A percentile compares a stretch with the other conserved stretches of the same genome.
Conservation (phyloP, 35 echinoderm and acorn worm species). For the Stichopus chloronotus region DNA sequence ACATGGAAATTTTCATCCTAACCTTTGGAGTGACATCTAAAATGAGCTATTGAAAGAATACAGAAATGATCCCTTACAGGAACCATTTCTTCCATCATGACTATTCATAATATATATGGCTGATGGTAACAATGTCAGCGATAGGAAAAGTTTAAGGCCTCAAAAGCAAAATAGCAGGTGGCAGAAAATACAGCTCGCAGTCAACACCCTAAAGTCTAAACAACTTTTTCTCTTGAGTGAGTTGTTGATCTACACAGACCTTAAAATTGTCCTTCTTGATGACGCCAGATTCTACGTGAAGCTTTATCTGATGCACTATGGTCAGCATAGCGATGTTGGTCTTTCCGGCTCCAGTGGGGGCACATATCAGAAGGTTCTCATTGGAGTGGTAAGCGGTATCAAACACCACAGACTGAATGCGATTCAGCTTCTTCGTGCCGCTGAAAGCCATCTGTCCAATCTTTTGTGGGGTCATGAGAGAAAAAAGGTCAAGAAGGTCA, state of each 20-base stretch:
- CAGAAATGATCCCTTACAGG: no score
- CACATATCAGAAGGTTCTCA: constrained; percentile 93
- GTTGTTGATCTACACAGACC: constrained; percentile 44
- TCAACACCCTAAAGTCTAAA: no score
- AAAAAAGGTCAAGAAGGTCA: background rate
- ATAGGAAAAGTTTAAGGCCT: no score
- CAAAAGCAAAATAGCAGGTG: no score
- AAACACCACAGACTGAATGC: constrained; percentile 87
- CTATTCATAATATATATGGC: no score
- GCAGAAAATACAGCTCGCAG: no score
- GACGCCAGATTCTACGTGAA: constrained; percentile 85
- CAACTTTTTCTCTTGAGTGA: no score
- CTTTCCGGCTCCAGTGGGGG: constrained; percentile 93
- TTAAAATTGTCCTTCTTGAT: constrained; percentile 97
- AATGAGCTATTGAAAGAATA: no score
- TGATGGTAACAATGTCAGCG: no score
- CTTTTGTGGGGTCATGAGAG: background rate
- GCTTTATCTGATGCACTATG: constrained; percentile 82
- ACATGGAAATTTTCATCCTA: no score
- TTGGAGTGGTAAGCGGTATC: constrained; percentile 90
- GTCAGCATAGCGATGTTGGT: constrained; percentile 99
- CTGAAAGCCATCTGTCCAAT: constrained; percentile 73
- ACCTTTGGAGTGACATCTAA: no score
- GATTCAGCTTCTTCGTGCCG: constrained; percentile 73
- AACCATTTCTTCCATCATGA: no score